Base-by-base conservation (phyloP, 2,797 vertebrate species). In the Perodicticus potto region DNA sequence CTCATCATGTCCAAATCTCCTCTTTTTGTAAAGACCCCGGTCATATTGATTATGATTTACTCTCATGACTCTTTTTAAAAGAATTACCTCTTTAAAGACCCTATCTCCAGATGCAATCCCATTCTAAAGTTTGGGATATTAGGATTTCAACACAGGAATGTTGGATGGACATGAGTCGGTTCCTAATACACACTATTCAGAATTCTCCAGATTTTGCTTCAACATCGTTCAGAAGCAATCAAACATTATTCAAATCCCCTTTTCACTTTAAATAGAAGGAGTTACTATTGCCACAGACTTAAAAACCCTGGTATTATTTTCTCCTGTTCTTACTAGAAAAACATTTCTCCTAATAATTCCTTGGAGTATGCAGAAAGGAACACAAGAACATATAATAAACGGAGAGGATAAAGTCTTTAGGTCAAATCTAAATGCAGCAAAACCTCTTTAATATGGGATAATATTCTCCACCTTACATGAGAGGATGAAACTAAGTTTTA, bases 361-460 rank as follows among this genome's bases (percentile, higher is more conserved):
- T 93, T 83, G 92, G 86, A 86, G 55, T 70, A 9, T 76, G 11
- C n/a, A 69, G 19, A 86, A 96, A 96, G 29, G 37, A 91, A 80
- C 40, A 49, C 8, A 74, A 74, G 61, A 86, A 63, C n/a, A 72
- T 65, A 59, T 10, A 89, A 89, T 80, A 69, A 49, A 49, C 10
- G 10, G 2, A 88, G 12, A 73, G 40, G 14, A 86, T 40, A 77
- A 89, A 94, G 45, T 53, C 67, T 82, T 94, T 74, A 76, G 69
- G 88, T 95, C 91, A 92, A 95, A 92, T 86, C 61, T 70, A 91
- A 94, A 81, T 70, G 87, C 6, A 94, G 55, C 3, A 88, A 91
- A 90, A 74, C 17, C n/a, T 88, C 23, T 61, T 84, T 89, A 89
- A 85, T 89, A 49, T 17, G 7, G 17, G 55, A 84, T 86, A 78